phyloP scores from a whole-genome alignment of 2,888 invertebrate genomes.

The Philereme transversata region DNA sequence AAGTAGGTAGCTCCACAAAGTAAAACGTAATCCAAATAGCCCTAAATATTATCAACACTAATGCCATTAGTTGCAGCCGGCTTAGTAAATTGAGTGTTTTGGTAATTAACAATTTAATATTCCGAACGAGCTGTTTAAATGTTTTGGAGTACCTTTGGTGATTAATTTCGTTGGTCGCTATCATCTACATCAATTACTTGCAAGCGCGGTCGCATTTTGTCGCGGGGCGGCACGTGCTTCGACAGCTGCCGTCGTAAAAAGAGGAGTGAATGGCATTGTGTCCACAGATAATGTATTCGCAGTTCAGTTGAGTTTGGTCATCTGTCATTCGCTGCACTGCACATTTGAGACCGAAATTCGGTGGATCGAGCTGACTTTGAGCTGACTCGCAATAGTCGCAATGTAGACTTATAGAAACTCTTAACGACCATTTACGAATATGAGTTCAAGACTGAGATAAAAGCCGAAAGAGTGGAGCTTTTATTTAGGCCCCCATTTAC shows the following conservation, averaged over 20 bases:
- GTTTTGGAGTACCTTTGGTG: slow-evolving; percentile 51
- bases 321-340: slow-evolving; percentile 59
- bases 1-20: slow-evolving; percentile 25
- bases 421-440: not conserved
- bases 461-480: not conserved
- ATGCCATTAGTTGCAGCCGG: slow-evolving; percentile 51
- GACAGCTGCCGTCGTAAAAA: slow-evolving; percentile 69
- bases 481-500: not conserved
- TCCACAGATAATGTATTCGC: slow-evolving; percentile 56
- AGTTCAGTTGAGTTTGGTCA: slow-evolving; percentile 58
- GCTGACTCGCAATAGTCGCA: not conserved
- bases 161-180: slow-evolving; percentile 52
- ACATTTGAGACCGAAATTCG: slow-evolving; percentile 39
- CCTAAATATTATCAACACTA: slow-evolving; percentile 55
- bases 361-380: not conserved
- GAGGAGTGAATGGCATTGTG: slow-evolving; percentile 55
- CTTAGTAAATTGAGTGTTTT: slow-evolving; percentile 55
- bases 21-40: slow-evolving; percentile 47
- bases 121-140: slow-evolving; percentile 61
- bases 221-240: slow-evolving; percentile 51
- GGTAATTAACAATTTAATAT: slow-evolving; percentile 66
- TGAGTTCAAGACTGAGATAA: not conserved
- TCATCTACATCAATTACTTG: slow-evolving; percentile 46
- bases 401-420: not conserved
- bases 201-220: slow-evolving; percentile 41